Evolutionary conservation across 2,888 invertebrate genomes (phyloP), one percentile per base, ranked within the genome.

Genomic region (Salpingus planirostris): DNA sequence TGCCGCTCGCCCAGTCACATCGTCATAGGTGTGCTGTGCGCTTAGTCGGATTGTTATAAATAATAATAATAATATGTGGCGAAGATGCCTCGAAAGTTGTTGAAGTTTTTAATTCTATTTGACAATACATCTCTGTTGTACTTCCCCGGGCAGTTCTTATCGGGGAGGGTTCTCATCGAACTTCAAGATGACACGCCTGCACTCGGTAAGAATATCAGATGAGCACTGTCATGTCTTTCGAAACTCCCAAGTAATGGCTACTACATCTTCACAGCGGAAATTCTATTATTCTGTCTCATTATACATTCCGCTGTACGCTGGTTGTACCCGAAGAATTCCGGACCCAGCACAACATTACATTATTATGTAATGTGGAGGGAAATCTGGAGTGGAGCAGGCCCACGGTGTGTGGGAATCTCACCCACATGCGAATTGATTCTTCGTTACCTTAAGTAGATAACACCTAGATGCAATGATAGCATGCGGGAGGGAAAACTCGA

Each of bases 61-160:
- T 4, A 23, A 8, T 23, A 5, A 23, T 10, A 24, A 31, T 24
- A 33, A 34, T 34, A 27, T 31, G 26, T 31, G 23, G 33, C 6
- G 28, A 36, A 34, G 18, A 88, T 88, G 87, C 83, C 88, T 49
- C 74, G 87, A 53, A 92, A 92, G 68, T 70, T 93, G 50, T 73
- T 89, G 44, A 92, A 92, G 68, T 93, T 93, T 67, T 72, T 92
- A 40, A 91, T 93, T 54, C 76, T 92, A 43, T 90, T 93, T 67
- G 92, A 93, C 67, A 92, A 92, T 62, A 88, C 90, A 26, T 91
- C 89, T 52, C 68, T 93, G 43, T 66, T 93, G 37, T 93, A 92
- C 65, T 92, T 92, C 61, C 92, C 92, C 38, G 92, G 92, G 3
- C 90, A 91, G 65, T 92, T 92, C 65, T 69, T 92, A 44, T 89